phyloP scores from a whole-genome alignment of 2,888 invertebrate species.

The Ectemnius cavifrons region DNA sequence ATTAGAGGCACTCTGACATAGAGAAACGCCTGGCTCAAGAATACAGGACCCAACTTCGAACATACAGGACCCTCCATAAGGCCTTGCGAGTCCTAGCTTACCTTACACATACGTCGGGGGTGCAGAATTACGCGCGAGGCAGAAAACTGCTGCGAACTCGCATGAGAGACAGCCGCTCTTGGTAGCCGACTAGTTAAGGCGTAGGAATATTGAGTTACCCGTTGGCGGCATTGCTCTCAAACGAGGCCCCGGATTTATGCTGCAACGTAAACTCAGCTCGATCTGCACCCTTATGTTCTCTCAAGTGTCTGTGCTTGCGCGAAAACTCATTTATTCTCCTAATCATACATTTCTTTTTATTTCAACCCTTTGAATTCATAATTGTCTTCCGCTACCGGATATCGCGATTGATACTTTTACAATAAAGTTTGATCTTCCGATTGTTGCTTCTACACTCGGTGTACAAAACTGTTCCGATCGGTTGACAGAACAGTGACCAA shows the following conservation, averaged over 20 bases:
- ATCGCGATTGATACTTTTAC: too few relatives aligned
- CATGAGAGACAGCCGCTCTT: conserved; percentile 4
- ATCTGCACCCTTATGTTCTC: too few relatives aligned
- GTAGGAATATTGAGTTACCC: conserved; percentile 63
- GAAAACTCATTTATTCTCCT: too few relatives aligned
- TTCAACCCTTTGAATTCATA: too few relatives aligned
- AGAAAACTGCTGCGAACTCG: conserved; percentile 24
- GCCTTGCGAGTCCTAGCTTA: not conserved
- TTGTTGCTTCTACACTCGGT: too few relatives aligned
- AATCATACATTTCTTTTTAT: too few relatives aligned
- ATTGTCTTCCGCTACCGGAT: too few relatives aligned
- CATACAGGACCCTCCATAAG: not conserved
- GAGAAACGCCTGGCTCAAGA: conserved; percentile 50
- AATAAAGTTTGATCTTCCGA: too few relatives aligned
- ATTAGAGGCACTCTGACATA: conserved; percentile 60
- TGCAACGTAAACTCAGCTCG: not conserved
- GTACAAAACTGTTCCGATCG: not conserved
- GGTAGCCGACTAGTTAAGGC: conserved; percentile 54
- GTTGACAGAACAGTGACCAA: conserved; percentile 63
- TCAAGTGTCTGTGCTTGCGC: too few relatives aligned
- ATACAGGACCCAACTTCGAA: not conserved
- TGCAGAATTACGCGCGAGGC: conserved; percentile 32
- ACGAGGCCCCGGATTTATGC: conserved; percentile 62
- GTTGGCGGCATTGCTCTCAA: conserved; percentile 56
- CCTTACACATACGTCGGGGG: conserved; percentile 26